These are phyloP conservation scores for Denticeps clupeoides DNA, from an alignment of 2,797 vertebrate species.

Conservation along the genomic window DNA sequence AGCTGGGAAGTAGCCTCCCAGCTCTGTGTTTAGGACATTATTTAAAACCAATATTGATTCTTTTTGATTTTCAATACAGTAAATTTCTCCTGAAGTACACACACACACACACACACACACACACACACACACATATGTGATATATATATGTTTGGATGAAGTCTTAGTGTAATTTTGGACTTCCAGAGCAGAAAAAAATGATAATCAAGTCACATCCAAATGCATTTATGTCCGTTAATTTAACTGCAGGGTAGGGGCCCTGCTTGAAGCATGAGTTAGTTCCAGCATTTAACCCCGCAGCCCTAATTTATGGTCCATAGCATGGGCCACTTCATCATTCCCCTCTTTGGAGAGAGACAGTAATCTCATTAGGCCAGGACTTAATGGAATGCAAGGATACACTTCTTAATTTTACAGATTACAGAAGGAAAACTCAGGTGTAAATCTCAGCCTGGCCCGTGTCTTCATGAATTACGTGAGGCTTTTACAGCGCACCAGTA, in stretches of 20 bases:
- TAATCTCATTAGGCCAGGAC: constrained; percentile 97
- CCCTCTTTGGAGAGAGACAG: constrained; percentile 96
- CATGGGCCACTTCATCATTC: constrained; percentile 88
- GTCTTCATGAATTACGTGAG: constrained; percentile 34
- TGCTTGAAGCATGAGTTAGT: constrained; percentile 99
- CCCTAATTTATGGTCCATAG: constrained; percentile 97
- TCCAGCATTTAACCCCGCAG: constrained; percentile 98
- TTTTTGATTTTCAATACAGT: constrained; percentile 1
- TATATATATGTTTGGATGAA: too few relatives aligned
- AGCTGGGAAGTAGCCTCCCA: background rate
- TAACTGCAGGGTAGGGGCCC: constrained; percentile 94
- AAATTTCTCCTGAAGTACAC: too few relatives aligned
- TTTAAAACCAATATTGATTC: constrained; percentile 26
- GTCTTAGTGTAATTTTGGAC: too few relatives aligned
- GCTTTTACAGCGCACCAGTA: constrained; percentile 16
- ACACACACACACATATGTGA: too few relatives aligned
- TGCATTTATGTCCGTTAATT: constrained; percentile 97
- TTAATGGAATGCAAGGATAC: constrained; percentile 99
- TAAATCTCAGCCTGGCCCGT: constrained; percentile 74
- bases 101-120: too few relatives aligned
- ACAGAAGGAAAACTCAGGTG: constrained; percentile 88
- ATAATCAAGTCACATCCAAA: constrained; percentile 82
- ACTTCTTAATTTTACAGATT: constrained; percentile 95
- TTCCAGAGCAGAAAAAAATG: too few relatives aligned
- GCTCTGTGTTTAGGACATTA: constrained; percentile 18